Conservation (phyloP, 2,113 vertebrate genomes). For the Microcebus jonahi region DNA sequence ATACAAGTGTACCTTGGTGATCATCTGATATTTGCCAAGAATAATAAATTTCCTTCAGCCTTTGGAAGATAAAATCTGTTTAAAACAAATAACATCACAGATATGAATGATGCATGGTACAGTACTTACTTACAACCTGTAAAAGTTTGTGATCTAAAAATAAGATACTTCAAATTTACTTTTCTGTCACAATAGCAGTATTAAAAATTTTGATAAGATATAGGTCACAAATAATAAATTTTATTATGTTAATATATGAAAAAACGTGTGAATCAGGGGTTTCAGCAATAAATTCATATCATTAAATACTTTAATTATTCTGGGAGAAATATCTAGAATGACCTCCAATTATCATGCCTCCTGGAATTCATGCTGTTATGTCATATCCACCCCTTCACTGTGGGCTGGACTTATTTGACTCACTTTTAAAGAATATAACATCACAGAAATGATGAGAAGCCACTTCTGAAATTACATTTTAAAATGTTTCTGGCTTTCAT, state of each 20-base stretch:
- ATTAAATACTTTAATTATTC: not conserved
- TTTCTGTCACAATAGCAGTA: not conserved
- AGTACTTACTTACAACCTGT: not conserved
- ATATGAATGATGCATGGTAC: not conserved
- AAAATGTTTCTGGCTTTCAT: not conserved
- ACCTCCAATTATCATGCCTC: fast-evolving
- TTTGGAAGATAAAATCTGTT: not conserved
- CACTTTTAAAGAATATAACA: not conserved
- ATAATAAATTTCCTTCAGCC: conserved; percentile 15
- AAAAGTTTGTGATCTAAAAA: not conserved
- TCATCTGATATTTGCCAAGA: conserved; percentile 51
- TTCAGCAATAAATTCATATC: not conserved
- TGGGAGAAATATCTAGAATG: not conserved
- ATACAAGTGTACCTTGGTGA: not conserved
- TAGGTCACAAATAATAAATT: not conserved
- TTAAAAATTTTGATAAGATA: not conserved
- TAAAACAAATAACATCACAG: not conserved
- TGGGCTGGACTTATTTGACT: not conserved
- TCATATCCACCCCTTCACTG: fast-evolving
- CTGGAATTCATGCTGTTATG: fast-evolving
- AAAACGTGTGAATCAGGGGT: not conserved
- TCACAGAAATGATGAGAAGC: not conserved
- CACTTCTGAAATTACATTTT: not conserved
- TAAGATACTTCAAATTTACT: not conserved
- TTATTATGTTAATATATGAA: not conserved